A percentile compares a stretch with the other conserved stretches of the same genome.
phyloP scores from a whole-genome alignment of 2,797 vertebrate species.

The Tenualosa thibaudeaui region DNA sequence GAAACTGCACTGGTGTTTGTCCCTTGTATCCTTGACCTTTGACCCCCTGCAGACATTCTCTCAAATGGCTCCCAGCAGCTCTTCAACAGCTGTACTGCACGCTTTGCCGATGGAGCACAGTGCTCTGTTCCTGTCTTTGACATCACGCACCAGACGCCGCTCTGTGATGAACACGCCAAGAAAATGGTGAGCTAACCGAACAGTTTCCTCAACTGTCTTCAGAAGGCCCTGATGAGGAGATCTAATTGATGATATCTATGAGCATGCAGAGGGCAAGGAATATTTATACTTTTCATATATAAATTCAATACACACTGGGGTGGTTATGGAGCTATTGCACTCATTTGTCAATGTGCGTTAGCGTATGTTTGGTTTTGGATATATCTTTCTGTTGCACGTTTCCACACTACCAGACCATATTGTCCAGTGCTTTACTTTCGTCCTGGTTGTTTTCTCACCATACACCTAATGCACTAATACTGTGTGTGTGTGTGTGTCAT shows the following conservation, averaged over 20 bases:
- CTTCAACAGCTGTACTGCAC: conserved; percentile 98
- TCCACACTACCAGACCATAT: neutral
- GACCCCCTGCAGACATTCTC: conserved; percentile 84
- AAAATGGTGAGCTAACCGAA: conserved; percentile 88
- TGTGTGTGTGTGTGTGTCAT: neutral
- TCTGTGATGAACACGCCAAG: conserved; percentile 99
- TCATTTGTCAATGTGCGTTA: neutral
- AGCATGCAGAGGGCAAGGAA: too few relatives aligned
- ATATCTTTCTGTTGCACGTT: neutral
- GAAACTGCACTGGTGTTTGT: conserved; percentile 5
- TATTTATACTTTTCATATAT: too few relatives aligned
- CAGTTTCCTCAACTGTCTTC: neutral
- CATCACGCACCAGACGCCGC: conserved; percentile 97
- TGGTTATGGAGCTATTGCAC: neutral
- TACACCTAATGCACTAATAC: too few relatives aligned
- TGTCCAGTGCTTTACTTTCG: neutral
- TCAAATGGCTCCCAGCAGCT: conserved; percentile 97
- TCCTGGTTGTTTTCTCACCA: neutral
- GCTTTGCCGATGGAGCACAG: conserved; percentile 97
- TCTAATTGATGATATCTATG: neutral
- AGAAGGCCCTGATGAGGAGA: neutral
- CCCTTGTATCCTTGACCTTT: conserved; percentile 68
- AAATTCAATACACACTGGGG: too few relatives aligned
- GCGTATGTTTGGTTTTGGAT: neutral
- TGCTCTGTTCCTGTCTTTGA: conserved; percentile 98